Percentiles rank a stretch among this genome's conserved stretches.
phyloP scores from a whole-genome alignment of 2,797 vertebrate species.

The Myripristis murdjan region DNA sequence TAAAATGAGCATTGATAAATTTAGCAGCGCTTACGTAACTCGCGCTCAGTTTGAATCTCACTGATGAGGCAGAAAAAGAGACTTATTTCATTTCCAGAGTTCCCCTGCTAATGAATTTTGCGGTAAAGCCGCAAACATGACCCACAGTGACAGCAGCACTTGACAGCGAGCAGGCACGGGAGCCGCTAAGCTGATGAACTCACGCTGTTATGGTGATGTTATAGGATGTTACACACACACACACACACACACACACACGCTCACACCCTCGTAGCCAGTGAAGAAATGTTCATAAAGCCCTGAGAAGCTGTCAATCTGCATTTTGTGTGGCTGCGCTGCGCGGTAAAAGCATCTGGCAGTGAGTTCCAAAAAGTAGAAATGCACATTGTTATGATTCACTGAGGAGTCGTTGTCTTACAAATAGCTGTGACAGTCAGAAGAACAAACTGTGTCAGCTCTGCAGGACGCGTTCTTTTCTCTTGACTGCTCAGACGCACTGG shows the following conservation, averaged over 20 bases:
- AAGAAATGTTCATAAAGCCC: constrained; percentile 38
- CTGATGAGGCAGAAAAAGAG: constrained; percentile 85
- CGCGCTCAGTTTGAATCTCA: constrained; percentile 81
- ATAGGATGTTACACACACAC: constrained; percentile 43
- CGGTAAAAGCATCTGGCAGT: constrained; percentile 12
- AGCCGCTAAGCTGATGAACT: constrained; percentile 47
- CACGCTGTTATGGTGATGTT: constrained; percentile 47
- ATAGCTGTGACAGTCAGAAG: constrained; percentile 64
- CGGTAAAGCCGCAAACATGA: constrained; percentile 64
- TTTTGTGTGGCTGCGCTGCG: constrained; percentile 23
- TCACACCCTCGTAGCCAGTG: too few relatives aligned
- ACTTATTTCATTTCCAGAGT: constrained; percentile 63
- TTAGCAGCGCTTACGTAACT: constrained; percentile 86
- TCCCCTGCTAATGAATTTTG: constrained; percentile 71
- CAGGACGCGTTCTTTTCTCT: constrained; percentile 74
- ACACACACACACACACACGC: too few relatives aligned
- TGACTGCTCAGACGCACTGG: constrained; percentile 60
- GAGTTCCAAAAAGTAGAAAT: not conserved
- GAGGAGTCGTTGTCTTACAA: constrained; percentile 56
- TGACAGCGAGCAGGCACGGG: constrained; percentile 27
- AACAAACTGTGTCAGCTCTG: constrained; percentile 71
- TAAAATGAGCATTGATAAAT: constrained; percentile 87
- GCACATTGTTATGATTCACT: constrained; percentile 48
- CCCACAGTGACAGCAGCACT: constrained; percentile 37
- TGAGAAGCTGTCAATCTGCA: constrained; percentile 37